Base-by-base conservation (phyloP, 2,113 vertebrate genomes). In the Procapra przewalskii region DNA sequence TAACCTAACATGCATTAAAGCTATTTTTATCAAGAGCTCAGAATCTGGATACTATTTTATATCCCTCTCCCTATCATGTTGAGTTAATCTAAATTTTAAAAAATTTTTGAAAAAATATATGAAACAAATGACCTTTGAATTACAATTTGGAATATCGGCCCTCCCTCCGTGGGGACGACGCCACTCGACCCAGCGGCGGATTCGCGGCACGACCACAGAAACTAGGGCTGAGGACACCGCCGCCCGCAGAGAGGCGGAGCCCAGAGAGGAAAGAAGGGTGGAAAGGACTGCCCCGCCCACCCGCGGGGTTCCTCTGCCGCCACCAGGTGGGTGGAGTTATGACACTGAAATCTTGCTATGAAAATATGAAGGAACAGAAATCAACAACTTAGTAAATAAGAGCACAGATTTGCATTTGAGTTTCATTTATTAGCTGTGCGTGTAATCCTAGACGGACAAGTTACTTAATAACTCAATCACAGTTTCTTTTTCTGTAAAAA, bases 401-500 rank as follows among this genome's bases (percentile, higher is more conserved):
- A 88, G 12, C 77, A 90, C n/a, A 91, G 50, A 83, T 60, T 12
- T 89, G 14, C 33, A 80, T 31, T 23, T 62, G 80, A 97, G 29
- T 67, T 43, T 71, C 83, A 75, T 15, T 31, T 84, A 81, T 31
- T 62, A 48, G 27, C n/a, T 89, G 3, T 33, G 67, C 85, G 2
- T 36, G 59, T 60, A 96, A 82, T 67, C 79, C 54, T 96, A 31
- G 10, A 29, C 82, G 54, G 62, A 9, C 17, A 64, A 90, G 21
- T 94, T 82, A 90, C 31, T 77, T 67, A 87, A 33, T 80, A 75
- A 82, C 48, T 87, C 60, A 71, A 21, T 40, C 45, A 91, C 64
- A 33, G 55, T 36, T 94, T 92, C 48, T 48, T 88, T 97, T 91
- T 92, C 77, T 84, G n/a, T 94, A 50, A 96, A 50, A 77, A 77